phyloP scores from a whole-genome alignment of 2,797 vertebrate species.

The Sebastes nivosus region DNA sequence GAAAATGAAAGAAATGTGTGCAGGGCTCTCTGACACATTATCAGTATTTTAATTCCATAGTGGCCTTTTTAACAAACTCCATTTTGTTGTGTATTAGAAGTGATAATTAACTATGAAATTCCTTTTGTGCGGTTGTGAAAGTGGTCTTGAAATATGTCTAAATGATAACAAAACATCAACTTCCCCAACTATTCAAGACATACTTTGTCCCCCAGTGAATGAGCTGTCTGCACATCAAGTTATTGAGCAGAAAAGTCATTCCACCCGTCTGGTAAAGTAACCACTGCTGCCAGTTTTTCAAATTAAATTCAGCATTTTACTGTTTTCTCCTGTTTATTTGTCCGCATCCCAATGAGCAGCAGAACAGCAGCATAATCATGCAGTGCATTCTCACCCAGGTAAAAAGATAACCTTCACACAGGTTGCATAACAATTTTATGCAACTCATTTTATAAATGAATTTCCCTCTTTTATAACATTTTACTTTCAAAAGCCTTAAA shows the following conservation, averaged over 20 bases:
- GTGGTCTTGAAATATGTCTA: not conserved
- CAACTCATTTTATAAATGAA: not conserved
- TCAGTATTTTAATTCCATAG: not conserved
- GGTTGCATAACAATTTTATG: conserved; percentile 13
- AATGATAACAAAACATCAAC: not conserved
- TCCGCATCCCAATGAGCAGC: not conserved
- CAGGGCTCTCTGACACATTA: not conserved
- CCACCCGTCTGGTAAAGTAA: not conserved
- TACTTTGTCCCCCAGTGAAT: not conserved
- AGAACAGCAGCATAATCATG: not conserved
- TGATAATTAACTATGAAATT: not conserved
- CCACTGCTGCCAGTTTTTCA: not conserved
- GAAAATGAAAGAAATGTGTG: not conserved
- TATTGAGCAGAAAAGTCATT: not conserved
- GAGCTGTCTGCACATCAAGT: not conserved
- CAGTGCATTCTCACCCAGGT: not conserved
- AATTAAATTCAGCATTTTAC: not conserved
- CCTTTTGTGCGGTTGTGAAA: not conserved
- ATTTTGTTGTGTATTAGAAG: not conserved
- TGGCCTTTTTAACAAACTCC: not conserved
- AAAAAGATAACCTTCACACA: not conserved
- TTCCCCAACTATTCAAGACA: not conserved
- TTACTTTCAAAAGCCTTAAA: not conserved
- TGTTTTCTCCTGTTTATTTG: not conserved
- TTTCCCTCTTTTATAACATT: not conserved